Conservation (phyloP, 2,113 vertebrate genomes). For the Eonycteris spelaea region DNA sequence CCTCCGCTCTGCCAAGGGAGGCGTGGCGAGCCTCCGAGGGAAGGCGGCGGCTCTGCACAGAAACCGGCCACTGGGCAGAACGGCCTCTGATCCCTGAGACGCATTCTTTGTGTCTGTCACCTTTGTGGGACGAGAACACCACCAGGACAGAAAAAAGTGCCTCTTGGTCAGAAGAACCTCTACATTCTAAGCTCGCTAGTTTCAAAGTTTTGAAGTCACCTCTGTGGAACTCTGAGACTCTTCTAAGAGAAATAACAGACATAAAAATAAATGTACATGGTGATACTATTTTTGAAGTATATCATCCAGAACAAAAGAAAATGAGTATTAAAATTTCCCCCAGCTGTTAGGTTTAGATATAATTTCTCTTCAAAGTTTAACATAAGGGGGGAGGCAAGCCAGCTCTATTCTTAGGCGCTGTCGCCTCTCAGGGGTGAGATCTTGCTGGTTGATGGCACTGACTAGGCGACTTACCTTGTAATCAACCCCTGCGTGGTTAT, state of each 20-base stretch:
- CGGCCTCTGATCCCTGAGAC: accelerated
- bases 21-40: accelerated
- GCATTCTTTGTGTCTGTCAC: not conserved
- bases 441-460: not conserved
- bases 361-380: constrained; percentile 50
- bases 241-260: constrained; percentile 32
- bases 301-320: constrained; percentile 55
- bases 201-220: constrained; percentile 23
- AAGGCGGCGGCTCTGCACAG: accelerated
- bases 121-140: not conserved
- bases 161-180: not conserved
- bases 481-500: not conserved
- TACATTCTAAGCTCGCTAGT: not conserved
- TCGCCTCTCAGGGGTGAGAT: not conserved
- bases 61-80: not conserved
- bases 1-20: not conserved
- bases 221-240: constrained; percentile 21
- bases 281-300: constrained; percentile 51
- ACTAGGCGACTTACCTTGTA: not conserved
- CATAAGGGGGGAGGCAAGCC: not conserved
- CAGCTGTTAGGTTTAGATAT: constrained; percentile 29
- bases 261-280: constrained; percentile 14
- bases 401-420: not conserved
- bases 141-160: not conserved
- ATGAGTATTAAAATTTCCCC: constrained; percentile 30